These are phyloP conservation scores for Unio delphinus DNA, from an alignment of 2,888 invertebrate species.

Conservation along the genomic window DNA sequence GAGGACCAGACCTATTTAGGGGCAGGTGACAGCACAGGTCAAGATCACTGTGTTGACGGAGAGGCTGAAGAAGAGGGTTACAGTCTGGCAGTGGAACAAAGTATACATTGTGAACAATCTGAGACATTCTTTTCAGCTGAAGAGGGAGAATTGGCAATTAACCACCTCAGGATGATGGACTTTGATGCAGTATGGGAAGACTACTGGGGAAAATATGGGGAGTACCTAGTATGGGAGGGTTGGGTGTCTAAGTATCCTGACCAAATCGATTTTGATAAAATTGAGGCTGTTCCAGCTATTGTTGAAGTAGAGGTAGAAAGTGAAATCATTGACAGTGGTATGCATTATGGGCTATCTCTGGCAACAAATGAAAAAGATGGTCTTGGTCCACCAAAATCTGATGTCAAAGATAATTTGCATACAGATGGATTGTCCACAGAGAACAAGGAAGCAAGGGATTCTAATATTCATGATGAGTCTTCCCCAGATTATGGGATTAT, in stretches of 20 bases:
- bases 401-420: not conserved
- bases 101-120: not conserved
- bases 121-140: constrained; percentile 2
- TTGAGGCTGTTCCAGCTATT: constrained; percentile 42
- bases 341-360: not conserved
- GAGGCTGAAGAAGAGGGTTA: too few species aligned
- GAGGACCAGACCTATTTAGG: too few species aligned
- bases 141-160: not conserved
- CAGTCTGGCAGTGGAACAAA: too few species aligned
- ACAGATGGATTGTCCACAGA: not conserved
- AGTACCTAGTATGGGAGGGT: constrained; percentile 61
- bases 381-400: not conserved
- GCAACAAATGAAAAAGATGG: not conserved
- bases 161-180: constrained; percentile 11
- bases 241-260: constrained; percentile 67
- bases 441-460: not conserved
- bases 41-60: too few species aligned
- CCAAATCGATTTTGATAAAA: constrained; percentile 48
- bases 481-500: too few species aligned
- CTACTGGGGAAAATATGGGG: constrained; percentile 64
- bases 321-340: constrained; percentile 9
- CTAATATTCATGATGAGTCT: too few species aligned
- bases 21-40: too few species aligned
- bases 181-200: constrained; percentile 51
- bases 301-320: constrained; percentile 45